Evolutionary conservation across 2,888 invertebrate species (phyloP).

Genomic region (Pristionchus entomophagus): DNA sequence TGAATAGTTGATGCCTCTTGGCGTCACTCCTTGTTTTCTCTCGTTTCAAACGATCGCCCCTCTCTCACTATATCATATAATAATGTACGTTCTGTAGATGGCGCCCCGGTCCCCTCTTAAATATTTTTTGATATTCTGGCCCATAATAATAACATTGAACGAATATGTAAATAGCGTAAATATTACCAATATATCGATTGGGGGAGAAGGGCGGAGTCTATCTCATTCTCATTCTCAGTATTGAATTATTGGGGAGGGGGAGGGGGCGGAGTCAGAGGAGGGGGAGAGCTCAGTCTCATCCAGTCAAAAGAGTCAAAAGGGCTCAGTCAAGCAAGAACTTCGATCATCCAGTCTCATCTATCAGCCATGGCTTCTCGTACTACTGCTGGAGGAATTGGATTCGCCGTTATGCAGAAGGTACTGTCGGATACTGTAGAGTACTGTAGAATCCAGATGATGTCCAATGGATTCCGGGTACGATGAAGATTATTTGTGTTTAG

Average conservation of each 20-base stretch:
- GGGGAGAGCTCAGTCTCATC: conserved; percentile 16
- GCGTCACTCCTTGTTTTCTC: conserved; percentile 10
- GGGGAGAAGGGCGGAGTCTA: conserved; percentile 32
- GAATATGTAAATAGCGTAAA: too few species aligned
- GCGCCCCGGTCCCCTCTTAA: neutral
- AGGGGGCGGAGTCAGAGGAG: conserved; percentile 22
- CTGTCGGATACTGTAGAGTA: neutral
- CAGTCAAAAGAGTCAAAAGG: too few species aligned
- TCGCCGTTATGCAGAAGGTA: conserved; percentile 72
- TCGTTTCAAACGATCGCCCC: conserved; percentile 45
- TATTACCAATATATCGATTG: too few species aligned
- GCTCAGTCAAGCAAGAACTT: too few species aligned
- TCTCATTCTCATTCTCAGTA: neutral
- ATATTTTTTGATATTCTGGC: too few species aligned
- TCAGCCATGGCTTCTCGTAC: conserved; percentile 71
- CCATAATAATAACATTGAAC: too few species aligned
- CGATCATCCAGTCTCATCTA: too few species aligned
- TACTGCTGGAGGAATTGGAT: conserved; percentile 75
- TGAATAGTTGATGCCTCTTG: conserved; percentile 35
- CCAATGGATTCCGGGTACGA: conserved; percentile 5
- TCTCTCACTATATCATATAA: conserved; percentile 1
- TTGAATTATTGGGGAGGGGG: neutral
- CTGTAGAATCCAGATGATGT: neutral
- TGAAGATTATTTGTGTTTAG: conserved; percentile 79
- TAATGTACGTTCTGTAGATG: neutral